Percentiles rank a stretch among this genome's conserved stretches.
These are phyloP conservation scores for Cecropterus lyciades DNA, from an alignment of 1,140 invertebrate genomes.

Conservation along the genomic window DNA sequence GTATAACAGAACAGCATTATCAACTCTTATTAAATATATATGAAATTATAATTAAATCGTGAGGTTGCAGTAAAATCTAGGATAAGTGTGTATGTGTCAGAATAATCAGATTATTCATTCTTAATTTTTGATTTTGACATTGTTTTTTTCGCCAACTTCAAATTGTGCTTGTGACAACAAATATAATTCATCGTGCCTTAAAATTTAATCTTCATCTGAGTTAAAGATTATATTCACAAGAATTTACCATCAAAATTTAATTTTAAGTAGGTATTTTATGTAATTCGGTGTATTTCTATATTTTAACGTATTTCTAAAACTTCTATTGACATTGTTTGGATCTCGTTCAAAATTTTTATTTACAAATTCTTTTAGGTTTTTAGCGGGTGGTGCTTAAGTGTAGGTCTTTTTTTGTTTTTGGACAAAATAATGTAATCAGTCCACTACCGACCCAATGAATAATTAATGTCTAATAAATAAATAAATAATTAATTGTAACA, in stretches of 20 bases:
- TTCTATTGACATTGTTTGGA: slow-evolving; percentile 65
- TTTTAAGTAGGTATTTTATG: slow-evolving; percentile 69
- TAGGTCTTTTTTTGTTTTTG: slow-evolving; percentile 50
- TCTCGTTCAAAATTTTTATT: slow-evolving; percentile 70
- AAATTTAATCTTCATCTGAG: slow-evolving; percentile 22
- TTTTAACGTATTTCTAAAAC: slow-evolving; percentile 56
- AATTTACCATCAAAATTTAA: slow-evolving; percentile 54
- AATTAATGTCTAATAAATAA: too few species aligned
- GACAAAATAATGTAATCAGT: slow-evolving; percentile 43
- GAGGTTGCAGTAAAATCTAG: too few species aligned
- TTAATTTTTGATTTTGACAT: too few species aligned
- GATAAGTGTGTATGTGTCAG: too few species aligned
- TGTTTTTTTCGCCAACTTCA: not conserved
- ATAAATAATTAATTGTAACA: slow-evolving; percentile 33
- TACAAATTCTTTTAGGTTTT: slow-evolving; percentile 51
- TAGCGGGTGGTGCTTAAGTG: slow-evolving; percentile 77
- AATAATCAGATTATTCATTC: too few species aligned
- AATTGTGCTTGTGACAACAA: slow-evolving; percentile 40
- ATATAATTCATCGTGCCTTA: slow-evolving; percentile 24
- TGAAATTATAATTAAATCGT: too few species aligned
- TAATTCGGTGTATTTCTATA: slow-evolving; percentile 63
- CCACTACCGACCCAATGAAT: slow-evolving; percentile 62
- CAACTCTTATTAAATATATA: too few species aligned
- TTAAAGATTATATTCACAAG: slow-evolving; percentile 36
- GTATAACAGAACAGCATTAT: too few species aligned